These are phyloP conservation scores for Fragum fragum DNA, from an alignment of 2,888 invertebrate species.

Conservation along the genomic window DNA sequence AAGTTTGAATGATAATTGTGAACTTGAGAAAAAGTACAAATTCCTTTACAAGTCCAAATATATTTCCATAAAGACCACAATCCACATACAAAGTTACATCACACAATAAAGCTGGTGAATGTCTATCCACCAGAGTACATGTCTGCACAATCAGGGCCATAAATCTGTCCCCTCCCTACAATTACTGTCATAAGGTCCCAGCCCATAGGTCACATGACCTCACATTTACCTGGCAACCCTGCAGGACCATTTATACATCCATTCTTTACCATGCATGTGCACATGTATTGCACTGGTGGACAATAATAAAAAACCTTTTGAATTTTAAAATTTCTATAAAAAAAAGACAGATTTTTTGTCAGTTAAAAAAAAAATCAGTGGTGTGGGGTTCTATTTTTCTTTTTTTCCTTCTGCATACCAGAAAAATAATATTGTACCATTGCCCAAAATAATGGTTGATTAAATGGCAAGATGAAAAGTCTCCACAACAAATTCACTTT, in stretches of 20 bases:
- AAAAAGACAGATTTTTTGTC: too few relatives aligned
- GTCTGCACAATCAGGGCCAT: constrained; percentile 38
- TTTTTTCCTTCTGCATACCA: too few relatives aligned
- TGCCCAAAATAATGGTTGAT: too few relatives aligned
- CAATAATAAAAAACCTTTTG: background rate
- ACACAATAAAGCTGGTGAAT: background rate
- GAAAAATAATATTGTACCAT: too few relatives aligned
- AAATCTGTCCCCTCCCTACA: constrained; percentile 53
- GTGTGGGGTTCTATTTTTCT: too few relatives aligned
- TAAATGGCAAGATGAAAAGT: too few relatives aligned
- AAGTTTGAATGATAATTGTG: too few relatives aligned
- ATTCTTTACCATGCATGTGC: background rate
- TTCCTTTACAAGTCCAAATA: too few relatives aligned
- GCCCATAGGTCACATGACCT: constrained; percentile 38
- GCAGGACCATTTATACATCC: background rate
- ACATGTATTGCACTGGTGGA: background rate
- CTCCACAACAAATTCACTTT: too few relatives aligned
- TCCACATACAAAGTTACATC: background rate
- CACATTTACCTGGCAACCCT: constrained; percentile 18
- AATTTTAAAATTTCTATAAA: background rate
- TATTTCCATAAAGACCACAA: too few relatives aligned
- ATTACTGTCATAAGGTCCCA: constrained; percentile 57
- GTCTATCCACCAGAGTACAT: constrained; percentile 30
- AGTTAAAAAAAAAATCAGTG: too few relatives aligned
- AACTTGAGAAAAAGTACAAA: too few relatives aligned